phyloP scores from a whole-genome alignment of 2,113 vertebrate genomes.

The Canis aureus region DNA sequence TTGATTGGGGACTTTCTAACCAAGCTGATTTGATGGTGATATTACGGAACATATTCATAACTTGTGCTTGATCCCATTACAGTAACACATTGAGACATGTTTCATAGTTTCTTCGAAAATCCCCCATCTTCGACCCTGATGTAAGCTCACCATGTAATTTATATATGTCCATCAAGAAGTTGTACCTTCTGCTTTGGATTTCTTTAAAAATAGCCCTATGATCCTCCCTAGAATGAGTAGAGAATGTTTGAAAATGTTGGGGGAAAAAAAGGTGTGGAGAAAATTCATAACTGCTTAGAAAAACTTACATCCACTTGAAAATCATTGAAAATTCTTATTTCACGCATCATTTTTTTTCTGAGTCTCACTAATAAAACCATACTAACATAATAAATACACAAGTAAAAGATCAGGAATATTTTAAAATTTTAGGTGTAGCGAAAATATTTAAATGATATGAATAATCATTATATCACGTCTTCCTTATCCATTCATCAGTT shows the following conservation, averaged over 20 bases:
- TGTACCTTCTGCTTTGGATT: background rate
- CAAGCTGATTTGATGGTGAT: background rate
- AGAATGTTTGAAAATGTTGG: background rate
- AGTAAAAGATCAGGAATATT: background rate
- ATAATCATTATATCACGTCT: too few species aligned
- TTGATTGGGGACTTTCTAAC: constrained; percentile 65
- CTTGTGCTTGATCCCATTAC: background rate
- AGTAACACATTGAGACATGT: background rate
- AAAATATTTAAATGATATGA: background rate
- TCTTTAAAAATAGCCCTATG: background rate
- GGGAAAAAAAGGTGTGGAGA: background rate
- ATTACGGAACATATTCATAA: background rate
- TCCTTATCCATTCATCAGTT: background rate
- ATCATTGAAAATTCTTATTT: background rate
- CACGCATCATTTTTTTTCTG: background rate
- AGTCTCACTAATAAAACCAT: background rate
- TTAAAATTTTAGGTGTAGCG: background rate
- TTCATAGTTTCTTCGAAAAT: constrained; percentile 29
- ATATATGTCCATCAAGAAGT: background rate
- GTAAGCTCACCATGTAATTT: background rate
- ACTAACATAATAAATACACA: background rate
- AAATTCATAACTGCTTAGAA: background rate
- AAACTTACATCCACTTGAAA: constrained; percentile 11
- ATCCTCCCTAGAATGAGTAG: background rate
- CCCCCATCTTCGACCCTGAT: background rate